Percentiles rank a stretch among this genome's conserved stretches.
Conservation (phyloP, 37 sponge, comb jelly and placozoan genomes). For the Spongia lamella region DNA sequence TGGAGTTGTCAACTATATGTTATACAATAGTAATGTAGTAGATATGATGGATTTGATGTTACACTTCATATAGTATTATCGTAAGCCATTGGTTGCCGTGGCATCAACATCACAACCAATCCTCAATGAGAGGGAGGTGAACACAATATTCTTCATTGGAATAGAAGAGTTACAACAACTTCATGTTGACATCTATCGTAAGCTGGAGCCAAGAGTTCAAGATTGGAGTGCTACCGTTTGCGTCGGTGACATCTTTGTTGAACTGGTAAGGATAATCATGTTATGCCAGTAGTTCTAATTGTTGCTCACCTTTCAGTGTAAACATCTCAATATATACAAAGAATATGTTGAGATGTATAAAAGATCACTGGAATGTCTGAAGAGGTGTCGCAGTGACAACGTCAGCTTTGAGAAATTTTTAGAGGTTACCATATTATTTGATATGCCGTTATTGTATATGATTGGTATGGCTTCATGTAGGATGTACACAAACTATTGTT, state of each 20-base stretch:
- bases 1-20: too few relatives aligned
- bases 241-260: constrained; percentile 77
- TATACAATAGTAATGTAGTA: too few relatives aligned
- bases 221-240: constrained; percentile 65
- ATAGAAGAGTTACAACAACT: constrained; percentile 65
- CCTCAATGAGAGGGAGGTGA: constrained; percentile 59
- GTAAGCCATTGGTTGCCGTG: constrained; percentile 78
- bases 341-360: constrained; percentile 82
- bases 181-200: constrained; percentile 53
- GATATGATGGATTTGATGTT: too few relatives aligned
- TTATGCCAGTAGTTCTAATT: too few relatives aligned
- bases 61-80: constrained; percentile 53
- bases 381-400: constrained; percentile 35
- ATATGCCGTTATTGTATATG: constrained; percentile 11
- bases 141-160: constrained; percentile 75
- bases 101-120: constrained; percentile 74
- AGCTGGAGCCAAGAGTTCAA: constrained; percentile 50
- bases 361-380: constrained; percentile 48
- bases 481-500: background rate
- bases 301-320: constrained; percentile 33
- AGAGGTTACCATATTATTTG: constrained; percentile 28
- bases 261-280: constrained; percentile 62
- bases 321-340: constrained; percentile 67
- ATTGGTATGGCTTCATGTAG: constrained; percentile 1
- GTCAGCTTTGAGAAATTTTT: constrained; percentile 56